These are phyloP conservation scores for Crambe crambe DNA, from an alignment of 37 sponge, comb jelly and placozoan genomes.

Conservation along the genomic window DNA sequence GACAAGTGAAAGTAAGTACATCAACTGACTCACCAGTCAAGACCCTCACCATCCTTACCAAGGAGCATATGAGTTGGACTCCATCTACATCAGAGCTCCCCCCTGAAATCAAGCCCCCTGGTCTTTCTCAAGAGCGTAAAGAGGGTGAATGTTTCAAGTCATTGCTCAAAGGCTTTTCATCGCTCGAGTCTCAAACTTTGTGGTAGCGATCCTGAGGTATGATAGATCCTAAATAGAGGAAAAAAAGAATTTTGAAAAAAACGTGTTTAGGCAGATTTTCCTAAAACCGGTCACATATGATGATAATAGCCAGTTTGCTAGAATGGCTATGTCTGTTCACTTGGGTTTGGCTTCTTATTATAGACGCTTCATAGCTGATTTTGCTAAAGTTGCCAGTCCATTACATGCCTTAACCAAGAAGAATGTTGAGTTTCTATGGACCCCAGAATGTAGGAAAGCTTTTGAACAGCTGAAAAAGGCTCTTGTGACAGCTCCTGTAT, in stretches of 20 bases:
- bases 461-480: background rate
- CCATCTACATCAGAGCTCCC: background rate
- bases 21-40: background rate
- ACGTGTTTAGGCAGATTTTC: too few species aligned
- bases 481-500: background rate
- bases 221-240: too few species aligned
- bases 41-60: background rate
- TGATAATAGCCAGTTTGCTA: too few species aligned
- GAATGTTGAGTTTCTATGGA: background rate
- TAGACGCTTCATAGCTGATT: background rate
- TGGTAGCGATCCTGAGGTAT: too few species aligned
- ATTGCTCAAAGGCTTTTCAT: too few species aligned
- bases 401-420: background rate
- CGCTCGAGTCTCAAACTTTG: too few species aligned
- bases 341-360: background rate
- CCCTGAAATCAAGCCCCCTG: background rate
- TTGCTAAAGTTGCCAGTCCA: background rate
- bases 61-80: background rate
- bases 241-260: too few species aligned
- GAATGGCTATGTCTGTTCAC: too few species aligned
- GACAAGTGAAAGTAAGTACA: background rate
- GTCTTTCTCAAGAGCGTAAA: background rate
- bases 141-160: too few species aligned
- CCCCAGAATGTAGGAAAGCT: background rate
- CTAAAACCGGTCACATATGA: too few species aligned